A percentile compares a stretch with the other conserved stretches of the same genome.
phyloP scores from a whole-genome alignment of 2,797 vertebrate genomes.

The Tiaroga cobitis region DNA sequence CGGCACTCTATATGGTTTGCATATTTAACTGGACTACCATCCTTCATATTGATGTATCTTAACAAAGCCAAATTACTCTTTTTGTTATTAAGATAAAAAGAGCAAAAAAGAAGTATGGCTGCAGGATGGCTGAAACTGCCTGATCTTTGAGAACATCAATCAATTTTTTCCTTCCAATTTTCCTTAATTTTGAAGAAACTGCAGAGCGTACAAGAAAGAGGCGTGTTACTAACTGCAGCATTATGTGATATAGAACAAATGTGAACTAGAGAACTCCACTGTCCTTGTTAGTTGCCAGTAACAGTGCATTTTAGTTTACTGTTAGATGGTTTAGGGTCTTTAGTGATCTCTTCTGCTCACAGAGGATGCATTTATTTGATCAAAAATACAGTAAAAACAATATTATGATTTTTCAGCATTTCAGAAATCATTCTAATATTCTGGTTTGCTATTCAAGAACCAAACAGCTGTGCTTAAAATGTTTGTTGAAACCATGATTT shows the following conservation, averaged over 20 bases:
- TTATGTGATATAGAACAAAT: not conserved
- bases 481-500: not conserved
- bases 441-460: not conserved
- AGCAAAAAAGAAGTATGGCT: not conserved
- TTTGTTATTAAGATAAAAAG: not conserved
- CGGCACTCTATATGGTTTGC: too few relatives aligned
- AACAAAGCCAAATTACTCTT: not conserved
- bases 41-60: not conserved
- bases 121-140: not conserved
- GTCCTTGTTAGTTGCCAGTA: not conserved
- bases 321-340: not conserved
- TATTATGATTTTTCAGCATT: not conserved
- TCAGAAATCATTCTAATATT: not conserved
- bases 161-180: not conserved
- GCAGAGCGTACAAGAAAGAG: not conserved
- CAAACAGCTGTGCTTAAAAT: not conserved
- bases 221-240: not conserved
- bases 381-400: too few relatives aligned
- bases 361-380: too few relatives aligned
- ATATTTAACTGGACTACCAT: not conserved
- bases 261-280: not conserved
- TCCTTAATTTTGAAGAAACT: not conserved
- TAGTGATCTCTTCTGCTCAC: too few relatives aligned
- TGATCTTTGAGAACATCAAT: not conserved
- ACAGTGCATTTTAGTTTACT: not conserved